phyloP scores from a whole-genome alignment of 2,888 invertebrate species.

The Laspeyria flexula region DNA sequence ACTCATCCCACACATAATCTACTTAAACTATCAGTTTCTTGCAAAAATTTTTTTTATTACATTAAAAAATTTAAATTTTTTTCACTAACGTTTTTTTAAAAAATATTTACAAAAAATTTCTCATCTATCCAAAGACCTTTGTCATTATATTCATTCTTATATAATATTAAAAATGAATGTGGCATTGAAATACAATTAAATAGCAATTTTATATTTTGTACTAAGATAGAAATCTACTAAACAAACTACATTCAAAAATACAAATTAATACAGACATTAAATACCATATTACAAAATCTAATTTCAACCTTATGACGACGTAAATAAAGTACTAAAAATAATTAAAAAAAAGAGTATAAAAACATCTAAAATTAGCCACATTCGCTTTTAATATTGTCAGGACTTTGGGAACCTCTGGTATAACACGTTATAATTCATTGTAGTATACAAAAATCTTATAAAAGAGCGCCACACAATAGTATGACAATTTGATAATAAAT shows the following conservation, averaged over 20 bases:
- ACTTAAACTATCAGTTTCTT: slow-evolving; percentile 59
- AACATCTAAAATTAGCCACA: slow-evolving; percentile 40
- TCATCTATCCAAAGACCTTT: slow-evolving; percentile 32
- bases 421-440: slow-evolving; percentile 18
- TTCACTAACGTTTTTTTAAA: slow-evolving; percentile 54
- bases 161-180: slow-evolving; percentile 44
- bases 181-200: slow-evolving; percentile 22
- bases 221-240: not conserved
- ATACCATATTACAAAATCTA: not conserved
- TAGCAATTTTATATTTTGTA: not conserved
- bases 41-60: slow-evolving; percentile 54
- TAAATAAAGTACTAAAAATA: slow-evolving; percentile 35
- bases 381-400: slow-evolving; percentile 39
- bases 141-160: slow-evolving; percentile 31
- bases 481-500: not conserved
- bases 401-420: slow-evolving; percentile 31
- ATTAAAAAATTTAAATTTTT: slow-evolving; percentile 56
- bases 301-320: slow-evolving; percentile 29
- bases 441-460: slow-evolving; percentile 18
- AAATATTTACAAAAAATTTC: slow-evolving; percentile 72
- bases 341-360: slow-evolving; percentile 24
- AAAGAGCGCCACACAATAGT: slow-evolving; percentile 13
- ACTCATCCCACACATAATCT: slow-evolving; percentile 37
- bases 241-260: slow-evolving; percentile 1
- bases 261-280: not conserved